Evolutionary conservation across 2,888 invertebrate species (phyloP), one percentile per base, ranked within the genome.

Genomic region (Criorhina ranunculi): DNA sequence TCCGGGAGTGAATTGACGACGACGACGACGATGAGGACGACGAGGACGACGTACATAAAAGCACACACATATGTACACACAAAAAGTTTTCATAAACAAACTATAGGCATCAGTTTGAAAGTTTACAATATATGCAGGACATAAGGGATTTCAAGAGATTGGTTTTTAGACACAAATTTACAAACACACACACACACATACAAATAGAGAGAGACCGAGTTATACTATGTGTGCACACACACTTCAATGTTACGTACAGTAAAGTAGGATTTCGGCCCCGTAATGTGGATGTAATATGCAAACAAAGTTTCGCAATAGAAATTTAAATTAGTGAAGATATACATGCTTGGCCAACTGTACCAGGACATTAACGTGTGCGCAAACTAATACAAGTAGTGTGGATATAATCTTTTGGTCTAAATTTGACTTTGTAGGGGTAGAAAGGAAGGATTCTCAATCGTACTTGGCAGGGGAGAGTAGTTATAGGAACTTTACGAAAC

Each of bases 61-160:
- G 57, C 44, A 62, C 55, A 62, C 62, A 78, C 53, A 55, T 57
- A 15, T 29, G 29, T 53, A 35, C 29, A n/a, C 37, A 66, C 75
- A 80, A 42, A 80, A 80, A 80, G 75, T 85, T 85, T 85, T 85
- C 80, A 80, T 85, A 85, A 85, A 80, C 85, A 85, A 85, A 85
- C 85, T 85, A 85, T 85, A 85, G 85, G 85, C 85, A 85, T 85
- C 70, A 80, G 85, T 85, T 85, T 80, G 85, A 85, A 85, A 85
- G 80, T 85, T 85, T 85, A 85, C 80, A 85, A 85, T 85, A 85
- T 85, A 85, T 85, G 85, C 85, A 85, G 85, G 85, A 85, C 85
- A 85, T 85, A 85, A 80, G 85, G 85, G 85, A 85, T 85, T 85
- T 85, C 75, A 70, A 80, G 75, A 85, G 80, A 85, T 85, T 85